phyloP scores from a whole-genome alignment of 2,797 vertebrate species.

The Carcharodon carcharias region DNA sequence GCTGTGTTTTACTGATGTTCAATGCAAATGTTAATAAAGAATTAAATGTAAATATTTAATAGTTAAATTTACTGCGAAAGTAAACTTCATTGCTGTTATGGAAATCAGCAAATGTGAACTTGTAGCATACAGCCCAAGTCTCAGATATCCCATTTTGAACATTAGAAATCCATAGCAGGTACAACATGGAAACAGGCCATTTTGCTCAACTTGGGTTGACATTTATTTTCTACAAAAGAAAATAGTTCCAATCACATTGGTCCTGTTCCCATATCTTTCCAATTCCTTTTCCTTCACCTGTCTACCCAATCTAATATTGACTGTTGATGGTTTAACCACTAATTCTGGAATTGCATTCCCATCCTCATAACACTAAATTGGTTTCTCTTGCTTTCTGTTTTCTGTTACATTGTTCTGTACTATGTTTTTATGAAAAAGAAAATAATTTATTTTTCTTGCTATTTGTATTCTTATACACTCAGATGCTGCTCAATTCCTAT shows the following conservation, averaged over 20 bases:
- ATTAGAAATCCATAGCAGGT: neutral
- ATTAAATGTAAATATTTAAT: neutral
- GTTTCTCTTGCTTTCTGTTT: neutral
- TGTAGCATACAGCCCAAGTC: neutral
- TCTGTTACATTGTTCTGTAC: neutral
- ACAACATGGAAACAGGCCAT: neutral
- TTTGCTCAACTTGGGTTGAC: neutral
- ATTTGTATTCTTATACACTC: neutral
- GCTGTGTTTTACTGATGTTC: neutral
- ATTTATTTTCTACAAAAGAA: neutral
- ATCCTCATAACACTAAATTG: neutral
- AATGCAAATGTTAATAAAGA: conserved; percentile 29
- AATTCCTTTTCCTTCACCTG: neutral
- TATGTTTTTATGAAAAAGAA: neutral
- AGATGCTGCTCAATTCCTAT: neutral
- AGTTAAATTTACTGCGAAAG: neutral
- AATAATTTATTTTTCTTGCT: neutral
- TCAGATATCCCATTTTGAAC: neutral
- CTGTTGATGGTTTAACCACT: neutral
- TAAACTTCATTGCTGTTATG: neutral
- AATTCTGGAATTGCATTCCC: neutral
- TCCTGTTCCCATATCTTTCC: neutral
- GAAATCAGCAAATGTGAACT: neutral
- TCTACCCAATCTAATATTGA: neutral
- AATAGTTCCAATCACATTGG: neutral